These are phyloP conservation scores for Tenualosa thibaudeaui DNA, from an alignment of 2,797 vertebrate genomes.

Conservation along the genomic window DNA sequence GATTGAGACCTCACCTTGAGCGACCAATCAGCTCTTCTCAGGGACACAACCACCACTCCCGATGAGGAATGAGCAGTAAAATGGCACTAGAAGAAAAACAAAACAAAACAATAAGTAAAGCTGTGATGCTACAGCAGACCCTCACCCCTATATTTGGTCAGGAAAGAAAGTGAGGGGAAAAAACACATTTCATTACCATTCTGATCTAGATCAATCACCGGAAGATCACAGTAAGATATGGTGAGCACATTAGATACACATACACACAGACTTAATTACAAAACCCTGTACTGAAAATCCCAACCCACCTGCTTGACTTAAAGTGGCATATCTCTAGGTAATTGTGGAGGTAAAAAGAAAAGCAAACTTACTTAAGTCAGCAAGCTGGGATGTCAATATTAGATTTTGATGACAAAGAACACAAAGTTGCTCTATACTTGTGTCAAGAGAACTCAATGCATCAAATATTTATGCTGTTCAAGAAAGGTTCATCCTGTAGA, in stretches of 20 bases:
- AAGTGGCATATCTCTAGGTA: neutral
- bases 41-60: neutral
- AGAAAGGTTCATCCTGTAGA: constrained; percentile 14
- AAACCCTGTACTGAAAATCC: neutral
- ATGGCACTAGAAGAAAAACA: neutral
- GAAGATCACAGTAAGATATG: no score
- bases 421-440: neutral
- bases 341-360: neutral
- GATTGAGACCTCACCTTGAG: constrained; percentile 1
- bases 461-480: neutral
- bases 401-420: neutral
- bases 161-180: no score
- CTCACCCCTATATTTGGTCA: no score
- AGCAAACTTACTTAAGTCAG: neutral
- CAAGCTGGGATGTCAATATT: neutral
- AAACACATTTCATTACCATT: no score
- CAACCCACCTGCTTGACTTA: neutral
- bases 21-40: neutral
- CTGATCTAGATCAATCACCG: no score
- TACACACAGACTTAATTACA: neutral
- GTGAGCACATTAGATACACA: neutral
- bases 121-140: no score
- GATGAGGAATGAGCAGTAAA: neutral
- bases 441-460: neutral
- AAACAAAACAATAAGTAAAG: neutral